Evolutionary conservation across 2,797 vertebrate species (phyloP), one percentile per base, ranked within the genome.

Genomic region (Coregonus sp.): DNA sequence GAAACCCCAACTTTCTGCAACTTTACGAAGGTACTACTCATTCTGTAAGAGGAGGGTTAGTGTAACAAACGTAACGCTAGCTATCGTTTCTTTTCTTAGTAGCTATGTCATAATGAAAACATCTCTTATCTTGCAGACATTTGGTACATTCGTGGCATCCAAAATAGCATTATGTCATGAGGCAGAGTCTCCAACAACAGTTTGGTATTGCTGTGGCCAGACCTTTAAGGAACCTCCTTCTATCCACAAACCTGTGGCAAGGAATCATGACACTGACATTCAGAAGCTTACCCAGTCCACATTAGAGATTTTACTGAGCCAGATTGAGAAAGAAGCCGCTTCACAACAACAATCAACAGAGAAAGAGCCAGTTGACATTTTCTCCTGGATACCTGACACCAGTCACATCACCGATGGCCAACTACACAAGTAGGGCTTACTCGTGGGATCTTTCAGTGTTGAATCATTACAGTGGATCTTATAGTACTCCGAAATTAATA

Each of bases 171-270:
- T 9, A 12, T 47, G 9, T 47, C 40, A 11, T 47, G 40, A 47
- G 40, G 40, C 40, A 59, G 81, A 61, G 77, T 47, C 83, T n/a
- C 50, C 18, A 0, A 73, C 37, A 33, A 12, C 56, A 7, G 70
- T 15, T 4, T 98, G 97, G 97, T 73, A 81, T 80, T 99, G 98
- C 91, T 99, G 97, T 75, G 89, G 88, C 11, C 91, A 94, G 56
- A 89, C 84, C 0, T 97, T 98, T 74, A 82, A 6, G 0, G 93
- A 95, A 61, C 87, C 92, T 35, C 83, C 88, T 1, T 79, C 86
- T 51, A 82, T 98, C 77, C 97, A 98, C 82, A 94, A 93, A 77
- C 98, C 99, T 0, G 95, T 96, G 11, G 94, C 96, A 14, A 88
- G 90, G 78, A 88, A 87, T n/a, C 98, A 98, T 18, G 81, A 82